Evolutionary conservation across 2,113 vertebrate genomes (phyloP).

Genomic region (Saccopteryx bilineata): DNA sequence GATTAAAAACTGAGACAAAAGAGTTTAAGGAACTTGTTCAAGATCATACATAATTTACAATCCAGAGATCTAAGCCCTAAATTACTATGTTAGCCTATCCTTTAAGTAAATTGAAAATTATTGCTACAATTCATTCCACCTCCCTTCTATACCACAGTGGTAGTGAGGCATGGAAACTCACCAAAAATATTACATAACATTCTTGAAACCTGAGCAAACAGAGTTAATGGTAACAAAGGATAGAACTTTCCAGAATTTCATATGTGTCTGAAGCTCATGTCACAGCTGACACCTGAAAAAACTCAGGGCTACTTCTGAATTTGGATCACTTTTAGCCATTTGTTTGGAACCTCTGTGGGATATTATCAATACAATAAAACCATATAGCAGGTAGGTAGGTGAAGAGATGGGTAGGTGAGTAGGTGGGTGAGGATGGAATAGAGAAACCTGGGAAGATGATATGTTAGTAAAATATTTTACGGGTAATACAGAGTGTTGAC

Average conservation of each 20-base stretch:
- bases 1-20: neutral
- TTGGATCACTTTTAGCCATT: neutral
- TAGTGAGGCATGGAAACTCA: neutral
- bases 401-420: too few relatives aligned
- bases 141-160: neutral
- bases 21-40: neutral
- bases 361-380: neutral
- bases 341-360: neutral
- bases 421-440: neutral
- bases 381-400: neutral
- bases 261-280: neutral
- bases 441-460: neutral
- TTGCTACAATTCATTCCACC: neutral
- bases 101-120: neutral
- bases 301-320: neutral
- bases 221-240: neutral
- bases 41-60: neutral
- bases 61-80: neutral
- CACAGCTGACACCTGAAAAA: neutral
- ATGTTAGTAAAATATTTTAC: neutral
- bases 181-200: neutral
- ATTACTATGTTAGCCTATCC: neutral
- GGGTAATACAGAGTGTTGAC: neutral
- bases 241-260: neutral
- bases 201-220: neutral